Conservation (phyloP, 2,797 vertebrate species). For the Hemitrygon akajei region DNA sequence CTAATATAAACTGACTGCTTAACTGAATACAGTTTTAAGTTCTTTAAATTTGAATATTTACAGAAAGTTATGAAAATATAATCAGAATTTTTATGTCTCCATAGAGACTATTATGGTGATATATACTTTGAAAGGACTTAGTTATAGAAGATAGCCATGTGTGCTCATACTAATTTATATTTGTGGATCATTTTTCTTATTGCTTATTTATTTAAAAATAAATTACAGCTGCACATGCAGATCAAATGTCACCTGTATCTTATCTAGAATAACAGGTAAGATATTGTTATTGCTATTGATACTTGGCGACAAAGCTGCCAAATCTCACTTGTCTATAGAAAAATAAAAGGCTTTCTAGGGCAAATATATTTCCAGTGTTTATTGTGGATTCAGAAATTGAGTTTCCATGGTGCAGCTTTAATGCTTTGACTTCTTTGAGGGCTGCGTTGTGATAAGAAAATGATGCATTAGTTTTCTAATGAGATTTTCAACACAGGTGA, state of each 20-base stretch:
- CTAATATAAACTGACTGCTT: background rate
- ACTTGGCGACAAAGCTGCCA: background rate
- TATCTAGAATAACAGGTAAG: conserved; percentile 23
- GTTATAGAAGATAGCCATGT: conserved; percentile 2
- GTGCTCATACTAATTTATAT: background rate
- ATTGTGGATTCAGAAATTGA: background rate
- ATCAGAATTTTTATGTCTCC: background rate
- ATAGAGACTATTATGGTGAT: background rate
- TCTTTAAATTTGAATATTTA: background rate
- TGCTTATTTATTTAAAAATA: conserved; percentile 28
- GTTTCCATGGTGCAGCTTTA: background rate
- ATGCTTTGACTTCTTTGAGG: conserved; percentile 13
- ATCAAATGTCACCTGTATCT: conserved; percentile 24
- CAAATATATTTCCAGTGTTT: conserved; percentile 23
- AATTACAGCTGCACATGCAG: background rate
- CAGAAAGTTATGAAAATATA: conserved; percentile 1
- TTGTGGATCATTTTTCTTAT: conserved; percentile 21
- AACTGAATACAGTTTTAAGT: background rate
- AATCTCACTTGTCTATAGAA: background rate
- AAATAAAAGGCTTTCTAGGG: conserved; percentile 10
- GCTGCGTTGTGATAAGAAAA: background rate
- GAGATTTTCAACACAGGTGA: background rate
- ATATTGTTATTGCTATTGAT: background rate
- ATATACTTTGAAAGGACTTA: background rate
- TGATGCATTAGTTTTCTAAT: conserved; percentile 20